phyloP scores from a whole-genome alignment of 2,113 vertebrate genomes.

The Microtus ochrogaster region DNA sequence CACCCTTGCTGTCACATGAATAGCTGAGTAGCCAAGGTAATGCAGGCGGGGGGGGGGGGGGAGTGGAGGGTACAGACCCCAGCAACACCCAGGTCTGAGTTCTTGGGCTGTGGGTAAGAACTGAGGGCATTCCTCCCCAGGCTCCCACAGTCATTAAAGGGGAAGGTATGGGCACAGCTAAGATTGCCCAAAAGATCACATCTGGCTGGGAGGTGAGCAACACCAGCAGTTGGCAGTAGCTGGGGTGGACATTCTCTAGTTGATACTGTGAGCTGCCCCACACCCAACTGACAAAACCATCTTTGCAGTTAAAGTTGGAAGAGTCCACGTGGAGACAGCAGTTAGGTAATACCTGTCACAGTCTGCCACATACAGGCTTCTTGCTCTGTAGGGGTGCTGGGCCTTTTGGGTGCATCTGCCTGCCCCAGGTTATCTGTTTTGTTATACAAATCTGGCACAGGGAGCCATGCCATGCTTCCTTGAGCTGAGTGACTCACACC shows the following conservation, averaged over 20 bases:
- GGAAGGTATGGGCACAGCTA: neutral
- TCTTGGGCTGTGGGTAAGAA: neutral
- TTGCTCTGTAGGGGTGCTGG: neutral
- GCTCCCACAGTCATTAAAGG: neutral
- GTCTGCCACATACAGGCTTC: neutral
- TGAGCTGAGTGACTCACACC: fast-evolving
- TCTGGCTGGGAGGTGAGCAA: neutral
- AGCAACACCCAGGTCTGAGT: neutral
- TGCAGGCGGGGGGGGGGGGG: fast-evolving
- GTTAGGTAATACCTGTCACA: neutral
- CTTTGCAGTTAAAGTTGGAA: neutral
- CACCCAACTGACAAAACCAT: neutral
- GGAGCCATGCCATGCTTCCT: neutral
- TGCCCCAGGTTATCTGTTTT: neutral
- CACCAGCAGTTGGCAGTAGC: neutral
- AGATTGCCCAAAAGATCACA: neutral
- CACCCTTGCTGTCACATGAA: neutral
- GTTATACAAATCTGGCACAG: neutral
- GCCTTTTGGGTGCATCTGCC: neutral
- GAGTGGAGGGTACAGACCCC: too few relatives aligned
- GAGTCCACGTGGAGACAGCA: neutral
- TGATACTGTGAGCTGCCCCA: neutral
- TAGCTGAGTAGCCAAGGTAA: neutral
- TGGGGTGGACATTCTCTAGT: neutral
- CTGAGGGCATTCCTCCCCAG: neutral